Evolutionary conservation across 2,797 vertebrate species (phyloP).

Genomic region (Oceanodroma leucorhoa): DNA sequence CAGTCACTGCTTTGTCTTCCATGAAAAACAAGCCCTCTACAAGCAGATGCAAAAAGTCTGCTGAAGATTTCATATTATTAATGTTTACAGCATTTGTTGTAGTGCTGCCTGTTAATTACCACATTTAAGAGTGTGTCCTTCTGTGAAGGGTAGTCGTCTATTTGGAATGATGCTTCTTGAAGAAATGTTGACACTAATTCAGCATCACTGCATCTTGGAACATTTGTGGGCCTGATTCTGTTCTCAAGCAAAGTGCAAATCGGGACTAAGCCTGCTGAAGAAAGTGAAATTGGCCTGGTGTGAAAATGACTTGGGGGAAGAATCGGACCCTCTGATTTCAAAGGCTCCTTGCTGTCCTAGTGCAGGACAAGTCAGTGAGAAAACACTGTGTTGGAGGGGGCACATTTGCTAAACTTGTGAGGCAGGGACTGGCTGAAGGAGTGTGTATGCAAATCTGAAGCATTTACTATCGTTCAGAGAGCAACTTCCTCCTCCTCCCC

Average conservation of each 20-base stretch:
- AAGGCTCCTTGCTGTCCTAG: background rate
- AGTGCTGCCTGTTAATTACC: constrained; percentile 68
- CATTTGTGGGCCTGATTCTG: background rate
- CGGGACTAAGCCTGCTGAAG: background rate
- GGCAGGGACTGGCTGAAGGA: background rate
- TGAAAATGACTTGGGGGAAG: background rate
- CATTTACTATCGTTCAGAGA: background rate
- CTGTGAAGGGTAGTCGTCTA: background rate
- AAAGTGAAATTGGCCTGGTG: background rate
- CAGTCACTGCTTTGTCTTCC: constrained; percentile 65
- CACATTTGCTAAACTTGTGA: background rate
- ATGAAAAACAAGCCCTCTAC: constrained; percentile 59
- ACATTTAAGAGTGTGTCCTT: constrained; percentile 41
- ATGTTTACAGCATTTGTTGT: constrained; percentile 65
- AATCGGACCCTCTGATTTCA: background rate
- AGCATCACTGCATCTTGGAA: background rate
- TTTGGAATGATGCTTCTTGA: constrained; percentile 38
- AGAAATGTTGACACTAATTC: constrained; percentile 54
- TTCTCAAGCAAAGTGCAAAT: background rate
- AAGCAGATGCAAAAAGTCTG: constrained; percentile 42
- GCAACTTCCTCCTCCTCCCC: background rate
- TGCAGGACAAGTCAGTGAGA: background rate
- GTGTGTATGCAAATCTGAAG: background rate
- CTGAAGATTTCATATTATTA: constrained; percentile 67
- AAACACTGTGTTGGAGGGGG: background rate